Evolutionary conservation across 2,888 invertebrate genomes (phyloP).

Genomic region (Acronicta psi): DNA sequence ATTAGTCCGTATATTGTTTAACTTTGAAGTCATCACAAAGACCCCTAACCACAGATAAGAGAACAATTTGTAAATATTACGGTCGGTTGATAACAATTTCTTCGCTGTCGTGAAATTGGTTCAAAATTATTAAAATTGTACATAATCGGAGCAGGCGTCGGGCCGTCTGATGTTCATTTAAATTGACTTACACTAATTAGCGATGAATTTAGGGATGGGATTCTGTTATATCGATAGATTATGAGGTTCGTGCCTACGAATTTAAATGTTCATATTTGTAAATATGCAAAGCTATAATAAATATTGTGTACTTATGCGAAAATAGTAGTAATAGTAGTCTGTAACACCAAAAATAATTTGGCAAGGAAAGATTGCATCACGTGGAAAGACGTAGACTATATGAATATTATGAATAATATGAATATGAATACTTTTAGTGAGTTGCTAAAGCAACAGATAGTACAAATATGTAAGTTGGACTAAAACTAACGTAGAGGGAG

Average conservation of each 20-base stretch:
- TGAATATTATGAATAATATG: too few relatives aligned
- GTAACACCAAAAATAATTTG: too few relatives aligned
- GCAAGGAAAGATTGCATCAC: too few relatives aligned
- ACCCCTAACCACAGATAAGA: conserved; percentile 21
- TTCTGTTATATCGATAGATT: conserved; percentile 27
- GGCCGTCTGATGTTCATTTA: conserved; percentile 35
- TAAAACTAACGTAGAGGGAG: too few relatives aligned
- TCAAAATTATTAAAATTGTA: conserved; percentile 23
- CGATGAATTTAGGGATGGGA: conserved; percentile 5
- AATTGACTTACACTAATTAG: conserved; percentile 45
- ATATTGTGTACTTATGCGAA: too few relatives aligned
- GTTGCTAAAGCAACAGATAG: too few relatives aligned
- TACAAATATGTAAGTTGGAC: too few relatives aligned
- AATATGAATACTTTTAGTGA: too few relatives aligned
- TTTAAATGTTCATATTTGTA: not conserved
- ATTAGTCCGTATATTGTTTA: conserved; percentile 19
- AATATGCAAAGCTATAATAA: too few relatives aligned
- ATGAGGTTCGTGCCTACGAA: too few relatives aligned
- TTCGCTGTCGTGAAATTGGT: conserved; percentile 28
- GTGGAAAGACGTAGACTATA: too few relatives aligned
- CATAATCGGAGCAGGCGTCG: conserved; percentile 28
- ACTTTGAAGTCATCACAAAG: conserved; percentile 7
- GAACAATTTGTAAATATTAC: conserved; percentile 44
- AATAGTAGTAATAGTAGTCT: too few relatives aligned
- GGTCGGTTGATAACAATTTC: conserved; percentile 19